A percentile compares a stretch with the other conserved stretches of the same genome.
Evolutionary conservation across 2,888 invertebrate species (phyloP).

Genomic region (Keiferia lycopersicella): DNA sequence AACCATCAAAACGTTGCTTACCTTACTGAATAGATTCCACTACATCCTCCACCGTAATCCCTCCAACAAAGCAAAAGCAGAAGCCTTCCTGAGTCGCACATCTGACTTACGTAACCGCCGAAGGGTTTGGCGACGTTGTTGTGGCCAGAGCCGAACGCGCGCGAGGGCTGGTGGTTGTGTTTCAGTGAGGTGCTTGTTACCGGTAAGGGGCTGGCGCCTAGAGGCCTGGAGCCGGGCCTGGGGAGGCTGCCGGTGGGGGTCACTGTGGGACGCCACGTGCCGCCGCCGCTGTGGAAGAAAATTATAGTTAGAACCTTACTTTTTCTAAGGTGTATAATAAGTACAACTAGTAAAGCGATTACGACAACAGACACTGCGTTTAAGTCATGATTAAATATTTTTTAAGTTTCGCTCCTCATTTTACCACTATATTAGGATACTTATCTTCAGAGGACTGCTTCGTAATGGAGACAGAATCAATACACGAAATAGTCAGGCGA

Average conservation of each 20-base stretch:
- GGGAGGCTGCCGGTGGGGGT: constrained; percentile 89
- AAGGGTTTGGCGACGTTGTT: constrained; percentile 95
- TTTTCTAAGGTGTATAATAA: too few relatives aligned
- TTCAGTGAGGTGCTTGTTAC: constrained; percentile 94
- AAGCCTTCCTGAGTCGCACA: not conserved
- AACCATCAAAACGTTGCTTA: not conserved
- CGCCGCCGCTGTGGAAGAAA: constrained; percentile 86
- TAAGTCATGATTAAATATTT: too few relatives aligned
- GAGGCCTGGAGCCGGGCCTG: constrained; percentile 76
- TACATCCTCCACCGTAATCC: not conserved
- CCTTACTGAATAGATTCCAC: not conserved
- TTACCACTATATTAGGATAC: too few relatives aligned
- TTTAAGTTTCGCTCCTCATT: too few relatives aligned
- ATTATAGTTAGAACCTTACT: not conserved
- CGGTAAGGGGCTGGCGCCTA: constrained; percentile 82
- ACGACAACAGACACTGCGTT: too few relatives aligned
- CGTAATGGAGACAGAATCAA: too few relatives aligned
- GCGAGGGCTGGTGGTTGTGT: constrained; percentile 84
- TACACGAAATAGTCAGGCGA: too few relatives aligned
- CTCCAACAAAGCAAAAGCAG: not conserved
- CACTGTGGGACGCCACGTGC: constrained; percentile 95
- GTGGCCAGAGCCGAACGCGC: constrained; percentile 92
- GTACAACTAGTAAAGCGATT: too few relatives aligned
- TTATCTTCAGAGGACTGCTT: too few relatives aligned
- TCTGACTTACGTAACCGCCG: constrained; percentile 69